Evolutionary conservation across 2,113 vertebrate genomes (phyloP).

Genomic region (Calyptommatus sinebrachiatus): DNA sequence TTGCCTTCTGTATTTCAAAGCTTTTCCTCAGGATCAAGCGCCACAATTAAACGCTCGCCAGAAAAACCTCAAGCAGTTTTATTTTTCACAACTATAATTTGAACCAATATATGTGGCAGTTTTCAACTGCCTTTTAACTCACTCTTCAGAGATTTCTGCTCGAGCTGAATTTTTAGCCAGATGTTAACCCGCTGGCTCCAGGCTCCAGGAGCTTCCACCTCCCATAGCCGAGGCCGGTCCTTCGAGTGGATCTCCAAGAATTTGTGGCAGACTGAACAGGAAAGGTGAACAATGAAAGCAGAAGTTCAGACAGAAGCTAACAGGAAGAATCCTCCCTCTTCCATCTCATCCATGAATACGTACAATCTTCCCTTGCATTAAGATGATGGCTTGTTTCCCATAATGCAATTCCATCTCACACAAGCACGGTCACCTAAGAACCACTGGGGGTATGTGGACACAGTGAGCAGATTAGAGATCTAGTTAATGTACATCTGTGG

Average conservation of each 20-base stretch:
- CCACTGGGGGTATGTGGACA: too few species aligned
- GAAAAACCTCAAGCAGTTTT: background rate
- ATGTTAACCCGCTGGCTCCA: constrained; percentile 86
- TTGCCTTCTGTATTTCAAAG: too few species aligned
- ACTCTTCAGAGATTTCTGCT: constrained; percentile 56
- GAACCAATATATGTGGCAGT: background rate
- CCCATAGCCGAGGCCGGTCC: constrained; percentile 80
- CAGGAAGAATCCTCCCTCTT: background rate
- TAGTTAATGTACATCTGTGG: too few species aligned
- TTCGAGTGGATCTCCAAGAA: constrained; percentile 75
- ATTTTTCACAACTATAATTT: constrained; percentile 5
- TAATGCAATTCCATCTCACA: too few species aligned
- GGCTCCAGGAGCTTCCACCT: constrained; percentile 84
- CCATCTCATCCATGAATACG: background rate
- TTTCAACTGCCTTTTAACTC: constrained; percentile 46
- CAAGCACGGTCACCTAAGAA: too few species aligned
- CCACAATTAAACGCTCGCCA: background rate
- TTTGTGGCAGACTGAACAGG: constrained; percentile 78
- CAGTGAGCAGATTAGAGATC: too few species aligned
- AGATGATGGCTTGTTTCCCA: too few species aligned
- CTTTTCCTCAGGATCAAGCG: too few species aligned
- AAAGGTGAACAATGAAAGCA: constrained; percentile 3
- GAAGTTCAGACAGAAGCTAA: too few species aligned
- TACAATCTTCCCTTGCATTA: too few species aligned
- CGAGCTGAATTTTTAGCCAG: constrained; percentile 85